phyloP scores from a whole-genome alignment of 2,797 vertebrate species.

The Picus viridis region DNA sequence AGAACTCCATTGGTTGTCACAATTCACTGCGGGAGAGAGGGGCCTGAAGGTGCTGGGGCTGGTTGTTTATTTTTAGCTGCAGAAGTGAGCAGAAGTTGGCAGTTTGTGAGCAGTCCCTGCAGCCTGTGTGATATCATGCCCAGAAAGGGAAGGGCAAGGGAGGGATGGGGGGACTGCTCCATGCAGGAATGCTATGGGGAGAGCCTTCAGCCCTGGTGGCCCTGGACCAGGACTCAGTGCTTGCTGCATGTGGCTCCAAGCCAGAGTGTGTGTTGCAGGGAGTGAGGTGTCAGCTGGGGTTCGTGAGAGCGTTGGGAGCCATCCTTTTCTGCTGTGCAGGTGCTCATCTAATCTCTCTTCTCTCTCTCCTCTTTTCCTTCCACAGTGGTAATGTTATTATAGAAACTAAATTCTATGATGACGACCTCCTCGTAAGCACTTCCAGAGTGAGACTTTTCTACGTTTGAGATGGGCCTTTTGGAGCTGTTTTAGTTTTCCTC shows the following conservation, averaged over 20 bases:
- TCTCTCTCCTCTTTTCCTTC: conserved; percentile 28
- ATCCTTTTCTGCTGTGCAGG: rapidly evolving
- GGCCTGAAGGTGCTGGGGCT: neutral
- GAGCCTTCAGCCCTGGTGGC: neutral
- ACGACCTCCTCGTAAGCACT: conserved; percentile 98
- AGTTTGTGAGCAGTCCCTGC: neutral
- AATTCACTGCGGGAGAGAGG: neutral
- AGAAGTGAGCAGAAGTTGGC: neutral
- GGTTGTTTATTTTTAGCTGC: neutral
- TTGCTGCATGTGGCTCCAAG: neutral
- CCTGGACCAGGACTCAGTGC: neutral
- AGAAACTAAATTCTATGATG: conserved; percentile 99
- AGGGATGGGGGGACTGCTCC: neutral
- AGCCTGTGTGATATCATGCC: neutral
- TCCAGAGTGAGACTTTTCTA: conserved; percentile 99
- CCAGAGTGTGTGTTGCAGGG: rapidly evolving
- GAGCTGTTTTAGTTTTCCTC: conserved; percentile 74
- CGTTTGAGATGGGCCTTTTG: conserved; percentile 85
- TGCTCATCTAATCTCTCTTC: neutral
- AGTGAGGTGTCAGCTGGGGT: neutral
- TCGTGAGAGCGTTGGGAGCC: neutral
- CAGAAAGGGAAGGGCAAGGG: rapidly evolving
- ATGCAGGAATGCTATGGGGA: neutral
- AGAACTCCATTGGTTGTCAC: neutral
- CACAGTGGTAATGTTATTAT: conserved; percentile 97